Evolutionary conservation across 1,140 invertebrate species (phyloP), one percentile per base, ranked within the genome.

Genomic region (Spodoptera frugiperda): DNA sequence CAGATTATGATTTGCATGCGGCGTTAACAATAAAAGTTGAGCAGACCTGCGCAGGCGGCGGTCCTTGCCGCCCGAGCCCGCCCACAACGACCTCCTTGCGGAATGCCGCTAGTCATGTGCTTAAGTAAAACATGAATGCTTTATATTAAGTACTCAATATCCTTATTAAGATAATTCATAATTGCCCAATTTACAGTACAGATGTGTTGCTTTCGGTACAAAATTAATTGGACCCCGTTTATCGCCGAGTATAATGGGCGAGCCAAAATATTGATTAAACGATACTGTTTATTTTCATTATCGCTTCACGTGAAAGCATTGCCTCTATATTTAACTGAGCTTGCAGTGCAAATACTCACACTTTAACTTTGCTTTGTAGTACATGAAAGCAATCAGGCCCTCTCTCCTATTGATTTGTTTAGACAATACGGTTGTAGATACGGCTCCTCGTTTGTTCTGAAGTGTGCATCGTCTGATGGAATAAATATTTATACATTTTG

Each of bases 1-100:
- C 59, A 46, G 39, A 81, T 81, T 82, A 81, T 85, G 54, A 87
- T 88, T 90, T 85, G 87, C 88, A 87, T 87, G 79, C 76, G 57
- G 76, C 82, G 83, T 83, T 78, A 82, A 85, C 76, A 82, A 81
- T 76, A 82, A 77, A 80, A 82, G 63, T 80, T 61, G 49, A 51
- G 54, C 39, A 3, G 48, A 39, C 1, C n/a, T 77, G 82, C 78
- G 82, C 76, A 76, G 77, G 76, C 77, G 82, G 39, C 46, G 78
- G 73, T 80, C 82, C 82, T 82, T 82, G 82, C 73, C 57, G 72
- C 59, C 39, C 19, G 10, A 48, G 63, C 63, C 81, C 77, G 68
- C 81, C 77, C 77, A 79, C 68, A 46, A 21, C 68, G 70, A 49
- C 70, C 75, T 72, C 61, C 53, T 59, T 61, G 63, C 72, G 44